Conservation (phyloP, 2,888 invertebrate species). For the Tachina lurida region DNA sequence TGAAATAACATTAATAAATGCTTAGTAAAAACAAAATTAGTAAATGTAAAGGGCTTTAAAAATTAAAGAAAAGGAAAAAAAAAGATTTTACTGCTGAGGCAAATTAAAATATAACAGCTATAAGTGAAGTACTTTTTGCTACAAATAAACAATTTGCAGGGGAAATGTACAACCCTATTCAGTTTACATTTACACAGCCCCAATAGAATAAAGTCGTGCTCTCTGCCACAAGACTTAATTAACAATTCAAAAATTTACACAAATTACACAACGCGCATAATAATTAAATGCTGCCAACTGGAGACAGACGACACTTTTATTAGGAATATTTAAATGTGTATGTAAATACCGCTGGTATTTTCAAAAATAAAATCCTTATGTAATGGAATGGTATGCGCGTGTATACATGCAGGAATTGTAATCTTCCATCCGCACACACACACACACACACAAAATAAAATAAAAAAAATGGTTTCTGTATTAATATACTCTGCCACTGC, state of each 20-base stretch:
- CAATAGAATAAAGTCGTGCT: slow-evolving; percentile 10
- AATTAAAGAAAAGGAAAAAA: not conserved
- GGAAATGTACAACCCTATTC: not conserved
- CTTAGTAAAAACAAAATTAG: not conserved
- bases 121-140: not conserved
- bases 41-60: not conserved
- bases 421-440: not conserved
- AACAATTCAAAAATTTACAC: slow-evolving; percentile 77
- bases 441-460: not conserved
- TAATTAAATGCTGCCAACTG: slow-evolving; percentile 67
- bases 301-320: not conserved
- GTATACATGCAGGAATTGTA: not conserved
- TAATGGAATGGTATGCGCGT: not conserved
- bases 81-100: not conserved
- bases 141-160: not conserved
- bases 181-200: slow-evolving; percentile 6
- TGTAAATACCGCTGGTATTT: not conserved
- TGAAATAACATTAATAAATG: slow-evolving; percentile 31
- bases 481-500: not conserved
- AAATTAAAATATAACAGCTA: not conserved
- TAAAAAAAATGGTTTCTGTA: not conserved
- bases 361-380: not conserved
- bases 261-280: slow-evolving; percentile 77
- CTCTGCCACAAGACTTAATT: slow-evolving; percentile 74
- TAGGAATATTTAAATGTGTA: not conserved